These are phyloP conservation scores for Zaprionus lineosus DNA, from an alignment of 2,888 invertebrate genomes.

Conservation along the genomic window DNA sequence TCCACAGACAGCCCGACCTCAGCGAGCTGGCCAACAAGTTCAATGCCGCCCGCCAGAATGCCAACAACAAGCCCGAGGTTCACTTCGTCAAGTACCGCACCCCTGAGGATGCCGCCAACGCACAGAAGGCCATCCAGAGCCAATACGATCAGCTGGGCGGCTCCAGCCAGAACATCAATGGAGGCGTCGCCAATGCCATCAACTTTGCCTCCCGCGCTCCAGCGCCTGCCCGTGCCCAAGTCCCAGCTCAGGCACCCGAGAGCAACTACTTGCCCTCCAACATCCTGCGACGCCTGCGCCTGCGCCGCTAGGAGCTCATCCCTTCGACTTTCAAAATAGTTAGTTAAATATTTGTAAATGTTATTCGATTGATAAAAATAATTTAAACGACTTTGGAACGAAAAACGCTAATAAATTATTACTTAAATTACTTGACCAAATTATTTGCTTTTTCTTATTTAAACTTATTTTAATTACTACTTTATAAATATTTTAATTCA, in stretches of 20 bases:
- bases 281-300: conserved; percentile 67
- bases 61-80: conserved; percentile 68
- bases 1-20: conserved; percentile 73
- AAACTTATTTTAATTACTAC: no score
- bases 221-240: conserved; percentile 41
- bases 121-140: conserved; percentile 70
- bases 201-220: conserved; percentile 75
- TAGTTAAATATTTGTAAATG: conserved; percentile 27
- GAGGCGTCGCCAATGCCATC: conserved; percentile 73
- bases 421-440: not conserved
- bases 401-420: not conserved
- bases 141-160: conserved; percentile 73
- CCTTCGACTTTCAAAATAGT: not conserved
- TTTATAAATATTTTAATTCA: no score
- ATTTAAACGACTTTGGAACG: conserved; percentile 11
- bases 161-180: conserved; percentile 56
- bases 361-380: conserved; percentile 37
- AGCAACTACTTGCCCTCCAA: conserved; percentile 67
- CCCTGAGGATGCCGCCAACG: conserved; percentile 72
- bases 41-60: conserved; percentile 62
- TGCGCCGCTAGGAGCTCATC: conserved; percentile 24
- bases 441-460: no score
- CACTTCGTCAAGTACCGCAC: conserved; percentile 79
- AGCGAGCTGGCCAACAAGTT: conserved; percentile 71
- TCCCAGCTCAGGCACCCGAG: conserved; percentile 46